Evolutionary conservation across 2,888 invertebrate species (phyloP).

Genomic region (Eristalis intricaria): DNA sequence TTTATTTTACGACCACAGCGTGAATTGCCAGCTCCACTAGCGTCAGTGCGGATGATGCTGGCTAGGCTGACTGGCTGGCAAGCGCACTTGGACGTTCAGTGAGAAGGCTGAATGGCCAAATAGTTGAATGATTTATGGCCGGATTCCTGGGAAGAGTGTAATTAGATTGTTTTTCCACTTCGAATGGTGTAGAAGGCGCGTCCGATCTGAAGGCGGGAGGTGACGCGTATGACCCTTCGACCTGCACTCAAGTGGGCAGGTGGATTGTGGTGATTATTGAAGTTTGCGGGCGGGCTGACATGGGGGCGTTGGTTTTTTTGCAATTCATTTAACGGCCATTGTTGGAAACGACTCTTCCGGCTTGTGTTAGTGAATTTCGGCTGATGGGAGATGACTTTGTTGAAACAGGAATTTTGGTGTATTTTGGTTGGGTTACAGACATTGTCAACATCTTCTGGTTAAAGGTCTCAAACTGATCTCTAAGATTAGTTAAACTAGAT

Average conservation of each 20-base stretch:
- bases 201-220: background rate
- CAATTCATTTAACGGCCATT: background rate
- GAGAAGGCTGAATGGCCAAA: slow-evolving; percentile 8
- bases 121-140: slow-evolving; percentile 21
- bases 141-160: slow-evolving; percentile 6
- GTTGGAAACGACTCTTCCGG: too few species aligned
- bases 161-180: slow-evolving; percentile 14
- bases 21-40: slow-evolving; percentile 8
- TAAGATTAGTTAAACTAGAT: too few species aligned
- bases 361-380: too few species aligned
- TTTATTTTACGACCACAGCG: slow-evolving; percentile 55
- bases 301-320: background rate
- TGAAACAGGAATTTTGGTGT: background rate
- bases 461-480: too few species aligned
- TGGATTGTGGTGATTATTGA: background rate
- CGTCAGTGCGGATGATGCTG: background rate
- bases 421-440: too few species aligned
- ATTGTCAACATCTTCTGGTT: too few species aligned
- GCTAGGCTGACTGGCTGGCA: background rate
- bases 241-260: background rate
- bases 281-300: background rate
- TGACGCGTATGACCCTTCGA: background rate
- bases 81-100: background rate
- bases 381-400: background rate
- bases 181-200: background rate